These are phyloP conservation scores for Dasysyrphus tricinctus DNA, from an alignment of 2,888 invertebrate genomes.

Conservation along the genomic window DNA sequence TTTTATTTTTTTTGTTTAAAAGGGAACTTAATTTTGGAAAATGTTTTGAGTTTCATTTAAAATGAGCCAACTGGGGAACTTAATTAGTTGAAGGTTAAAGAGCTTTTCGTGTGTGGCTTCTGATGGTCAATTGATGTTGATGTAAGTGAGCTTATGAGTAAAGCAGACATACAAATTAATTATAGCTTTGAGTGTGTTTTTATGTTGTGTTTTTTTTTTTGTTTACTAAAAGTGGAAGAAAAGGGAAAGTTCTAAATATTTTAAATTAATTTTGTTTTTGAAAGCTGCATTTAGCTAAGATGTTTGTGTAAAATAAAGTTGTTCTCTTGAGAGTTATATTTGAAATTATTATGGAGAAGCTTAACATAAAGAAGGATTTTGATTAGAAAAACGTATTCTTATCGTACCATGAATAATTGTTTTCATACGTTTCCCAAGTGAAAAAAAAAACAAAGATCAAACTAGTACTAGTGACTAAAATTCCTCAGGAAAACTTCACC, in stretches of 20 bases:
- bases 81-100: conserved; percentile 19
- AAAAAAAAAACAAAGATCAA: not conserved
- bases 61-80: conserved; percentile 35
- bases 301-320: too few species aligned
- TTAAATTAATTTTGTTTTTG: not conserved
- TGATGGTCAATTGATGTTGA: not conserved
- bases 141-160: not conserved
- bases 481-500: not conserved
- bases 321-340: too few species aligned
- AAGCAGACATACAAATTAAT: conserved; percentile 1
- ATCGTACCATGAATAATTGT: too few species aligned
- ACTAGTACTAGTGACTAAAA: not conserved
- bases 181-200: not conserved
- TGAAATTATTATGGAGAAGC: too few species aligned
- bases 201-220: not conserved
- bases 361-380: too few species aligned
- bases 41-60: conserved; percentile 48
- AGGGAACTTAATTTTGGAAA: conserved; percentile 8
- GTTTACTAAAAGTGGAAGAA: not conserved
- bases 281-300: too few species aligned
- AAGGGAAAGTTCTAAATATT: not conserved
- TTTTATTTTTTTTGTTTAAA: not conserved
- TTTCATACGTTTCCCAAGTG: too few species aligned
- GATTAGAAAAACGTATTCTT: too few species aligned
- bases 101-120: not conserved